Base-by-base conservation (phyloP, 2,888 invertebrate species). In the Prosopocoilus inquinatus region DNA sequence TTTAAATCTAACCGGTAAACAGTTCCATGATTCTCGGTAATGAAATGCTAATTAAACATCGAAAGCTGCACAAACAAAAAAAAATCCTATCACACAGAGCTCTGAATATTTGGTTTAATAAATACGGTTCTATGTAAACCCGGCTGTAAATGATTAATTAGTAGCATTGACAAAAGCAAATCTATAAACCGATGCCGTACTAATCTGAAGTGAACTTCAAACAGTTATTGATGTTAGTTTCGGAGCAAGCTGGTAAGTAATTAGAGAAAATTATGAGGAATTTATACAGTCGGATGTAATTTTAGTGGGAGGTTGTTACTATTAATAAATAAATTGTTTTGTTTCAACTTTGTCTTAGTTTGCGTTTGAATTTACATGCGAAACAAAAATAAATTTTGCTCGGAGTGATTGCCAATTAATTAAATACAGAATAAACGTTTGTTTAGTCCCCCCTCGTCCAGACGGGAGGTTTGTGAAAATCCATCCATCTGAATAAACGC, bases 111-210 rank as follows among this genome's bases (percentile, higher is more conserved):
- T 34, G 15, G 47, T 47, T 20, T 51, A 46, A 51, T 34, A 41
- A 41, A 34, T 51, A 36, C 51, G 33, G 43, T 46, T 28, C 46
- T 45, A 33, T 46, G 45, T 20, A 44, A 51, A 11, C 32, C 51
- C n/a, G 13, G 35, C 32, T 45, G 34, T 44, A 46, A 46, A 46
- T 51, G 15, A 51, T 34, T 51, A 46, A 51, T 46, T 51, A 46
- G 45, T 16, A 32, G 38, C 33, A 44, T 28, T 50, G 43, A 50
- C 33, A 50, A 50, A 50, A 45, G 41, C 51, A 50, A 50, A 44
- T 44, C 51, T 11, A 50, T 50, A 50, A 50, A 50, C 51, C 51
- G 16, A 50, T 33, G 38, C 51, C 38, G 49, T 41, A 20, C 41
- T 20, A 28, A 11, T 43, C 41, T 41, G 16, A 9, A 16, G 41